Percentiles rank a stretch among this genome's conserved stretches.
Evolutionary conservation across 2,113 vertebrate species (phyloP).

Genomic region (Malurus cyaneus): DNA sequence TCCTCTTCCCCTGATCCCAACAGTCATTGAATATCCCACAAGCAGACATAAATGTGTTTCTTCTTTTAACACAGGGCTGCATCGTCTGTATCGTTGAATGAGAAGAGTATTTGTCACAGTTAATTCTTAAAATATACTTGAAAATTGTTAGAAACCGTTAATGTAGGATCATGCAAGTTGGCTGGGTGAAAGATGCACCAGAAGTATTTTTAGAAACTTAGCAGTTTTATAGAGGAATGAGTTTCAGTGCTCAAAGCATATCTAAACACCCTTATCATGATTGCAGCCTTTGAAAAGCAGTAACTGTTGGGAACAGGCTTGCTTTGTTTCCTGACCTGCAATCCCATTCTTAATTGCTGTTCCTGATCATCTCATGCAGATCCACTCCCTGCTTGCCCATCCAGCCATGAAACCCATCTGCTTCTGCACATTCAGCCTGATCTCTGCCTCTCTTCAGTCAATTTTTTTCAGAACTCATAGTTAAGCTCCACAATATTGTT

Average conservation of each 20-base stretch:
- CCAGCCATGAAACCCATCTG: neutral
- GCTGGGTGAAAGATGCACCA: neutral
- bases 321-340: neutral
- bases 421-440: neutral
- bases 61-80: neutral
- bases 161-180: neutral
- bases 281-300: neutral
- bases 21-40: neutral
- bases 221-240: neutral
- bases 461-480: neutral
- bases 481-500: neutral
- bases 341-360: neutral
- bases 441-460: neutral
- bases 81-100: neutral
- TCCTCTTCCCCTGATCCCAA: neutral
- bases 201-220: neutral
- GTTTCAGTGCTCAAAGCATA: neutral
- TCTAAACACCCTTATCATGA: neutral
- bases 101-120: neutral
- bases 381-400: neutral
- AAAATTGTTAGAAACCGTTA: neutral
- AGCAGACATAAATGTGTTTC: neutral
- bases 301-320: neutral
- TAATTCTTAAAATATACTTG: neutral
- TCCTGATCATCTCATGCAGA: neutral